Evolutionary conservation across 2,888 invertebrate species (phyloP).

Genomic region (Ornithoptera priamus): DNA sequence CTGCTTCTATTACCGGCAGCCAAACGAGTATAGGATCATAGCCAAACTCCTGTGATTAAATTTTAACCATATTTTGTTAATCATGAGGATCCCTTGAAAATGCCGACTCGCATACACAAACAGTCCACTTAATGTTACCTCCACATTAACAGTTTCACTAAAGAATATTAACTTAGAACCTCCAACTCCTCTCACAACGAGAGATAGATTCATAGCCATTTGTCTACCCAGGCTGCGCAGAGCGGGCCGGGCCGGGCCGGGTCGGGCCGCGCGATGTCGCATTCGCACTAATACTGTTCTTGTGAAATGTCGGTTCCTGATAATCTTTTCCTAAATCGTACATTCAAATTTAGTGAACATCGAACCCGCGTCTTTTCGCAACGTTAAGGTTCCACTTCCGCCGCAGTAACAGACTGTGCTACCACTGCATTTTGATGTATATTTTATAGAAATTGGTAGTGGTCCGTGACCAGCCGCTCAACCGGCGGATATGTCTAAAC

Average conservation of each 20-base stretch:
- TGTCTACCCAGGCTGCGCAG: not conserved
- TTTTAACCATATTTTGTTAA: not conserved
- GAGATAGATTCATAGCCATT: not conserved
- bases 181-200: not conserved
- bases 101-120: not conserved
- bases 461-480: not conserved
- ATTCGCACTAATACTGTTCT: no score
- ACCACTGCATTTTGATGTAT: not conserved
- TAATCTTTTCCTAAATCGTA: no score
- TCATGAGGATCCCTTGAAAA: not conserved
- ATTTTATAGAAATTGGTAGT: no score
- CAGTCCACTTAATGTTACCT: not conserved
- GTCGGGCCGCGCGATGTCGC: no score
- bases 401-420: not conserved
- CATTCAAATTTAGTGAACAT: no score
- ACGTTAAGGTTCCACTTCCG: not conserved
- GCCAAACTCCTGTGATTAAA: conserved; percentile 61
- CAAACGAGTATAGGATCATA: conserved; percentile 71
- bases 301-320: no score
- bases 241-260: not conserved
- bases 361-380: no score
- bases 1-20: conserved; percentile 81
- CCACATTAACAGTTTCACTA: not conserved
- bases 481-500: not conserved
- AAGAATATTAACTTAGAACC: not conserved